Base-by-base conservation (phyloP, 2,888 invertebrate species). In the Ctenicera cuprea region DNA sequence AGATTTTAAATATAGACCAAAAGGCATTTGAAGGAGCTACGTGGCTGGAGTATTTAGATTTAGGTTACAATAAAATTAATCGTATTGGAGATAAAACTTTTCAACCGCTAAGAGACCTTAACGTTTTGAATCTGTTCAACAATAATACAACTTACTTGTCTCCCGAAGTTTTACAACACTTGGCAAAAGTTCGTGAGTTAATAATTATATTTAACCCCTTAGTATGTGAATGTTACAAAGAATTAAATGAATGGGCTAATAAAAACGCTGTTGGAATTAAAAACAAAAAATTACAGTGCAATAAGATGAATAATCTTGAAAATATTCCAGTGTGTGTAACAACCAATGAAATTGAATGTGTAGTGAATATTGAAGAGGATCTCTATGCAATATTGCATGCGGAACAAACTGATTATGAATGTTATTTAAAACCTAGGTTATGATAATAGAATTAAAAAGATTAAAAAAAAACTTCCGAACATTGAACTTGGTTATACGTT, bases 41-140 rank as follows among this genome's bases (percentile, higher is more conserved):
- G 0, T 11, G 14, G 5, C 37, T 73, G n/a, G 37, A 63, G 45
- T 38, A 45, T 8, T 50, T 73, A n/a, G 63, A 73, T 64, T 68
- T 73, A 43, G 57, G 73, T 64, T 73, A 73, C 22, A 73, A 73
- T 38, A 63, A 22, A 37, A 68, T 73, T 63, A 18, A 20, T 18
- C 22, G 22, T 8, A 20, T 73, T 3, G 26, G 30, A 4, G 18
- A 62, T 12, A 9, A 59, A 3, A 14, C 63, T 8, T 73, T 73
- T 64, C 5, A 33, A 7, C n/a, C 38, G 0, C 5, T 26, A 7
- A 20, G n/a, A n/a, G 11, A 7, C 0, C 52, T 70, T 3, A 30
- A 52, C 22, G 18, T 70, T 20, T 52, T 70, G 43, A 73, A 73
- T 20, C 45, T 73, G 11, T 73, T 52, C 30, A 41, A 48, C 14